phyloP scores from a whole-genome alignment of 2,113 vertebrate genomes.

The Tyto alba region DNA sequence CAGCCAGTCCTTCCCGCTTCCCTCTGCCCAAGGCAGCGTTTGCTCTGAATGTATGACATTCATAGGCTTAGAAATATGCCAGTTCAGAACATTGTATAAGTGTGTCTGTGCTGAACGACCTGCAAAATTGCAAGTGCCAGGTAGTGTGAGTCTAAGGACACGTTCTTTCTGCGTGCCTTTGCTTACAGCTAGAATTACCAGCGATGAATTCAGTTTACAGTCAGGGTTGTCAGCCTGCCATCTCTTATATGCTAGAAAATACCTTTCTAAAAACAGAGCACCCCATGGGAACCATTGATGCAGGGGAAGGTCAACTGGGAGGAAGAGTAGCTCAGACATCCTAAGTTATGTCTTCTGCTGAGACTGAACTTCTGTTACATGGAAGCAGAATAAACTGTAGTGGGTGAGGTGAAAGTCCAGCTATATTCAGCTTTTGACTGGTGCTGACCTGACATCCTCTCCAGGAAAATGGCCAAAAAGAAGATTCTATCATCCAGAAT shows the following conservation, averaged over 20 bases:
- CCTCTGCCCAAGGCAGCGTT: background rate
- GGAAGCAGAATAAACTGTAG: background rate
- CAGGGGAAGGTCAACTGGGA: background rate
- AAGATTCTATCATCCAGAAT: background rate
- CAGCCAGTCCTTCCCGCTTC: background rate
- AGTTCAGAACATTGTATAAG: background rate
- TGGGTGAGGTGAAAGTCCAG: background rate
- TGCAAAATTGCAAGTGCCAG: background rate
- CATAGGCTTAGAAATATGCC: background rate
- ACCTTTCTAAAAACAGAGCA: background rate
- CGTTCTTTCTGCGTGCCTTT: background rate
- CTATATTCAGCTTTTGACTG: background rate
- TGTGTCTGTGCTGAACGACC: background rate
- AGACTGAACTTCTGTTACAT: background rate
- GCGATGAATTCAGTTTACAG: background rate
- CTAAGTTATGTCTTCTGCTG: background rate
- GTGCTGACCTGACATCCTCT: background rate
- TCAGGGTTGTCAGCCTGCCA: background rate
- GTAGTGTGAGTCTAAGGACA: background rate
- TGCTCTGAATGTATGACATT: background rate
- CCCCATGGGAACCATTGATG: background rate
- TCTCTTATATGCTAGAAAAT: background rate
- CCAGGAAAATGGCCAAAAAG: conserved; percentile 70
- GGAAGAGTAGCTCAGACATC: background rate
- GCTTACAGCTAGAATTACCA: background rate